These are phyloP conservation scores for Chrysodeixis includens DNA, from an alignment of 2,888 invertebrate species.

Conservation along the genomic window DNA sequence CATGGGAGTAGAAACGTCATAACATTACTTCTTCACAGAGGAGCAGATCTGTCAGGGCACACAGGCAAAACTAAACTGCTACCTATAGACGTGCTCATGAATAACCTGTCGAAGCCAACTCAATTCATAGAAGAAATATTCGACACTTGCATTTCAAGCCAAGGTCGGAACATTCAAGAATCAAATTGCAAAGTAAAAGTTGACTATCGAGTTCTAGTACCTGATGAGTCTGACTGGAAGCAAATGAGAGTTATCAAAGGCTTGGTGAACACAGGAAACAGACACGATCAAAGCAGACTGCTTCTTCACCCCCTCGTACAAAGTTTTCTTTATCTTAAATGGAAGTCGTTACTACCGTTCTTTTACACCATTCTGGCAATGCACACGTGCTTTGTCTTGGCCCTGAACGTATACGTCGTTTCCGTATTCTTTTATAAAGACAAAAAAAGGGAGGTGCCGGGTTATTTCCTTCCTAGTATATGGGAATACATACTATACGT, in stretches of 20 bases:
- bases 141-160: conserved; percentile 78
- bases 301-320: conserved; percentile 86
- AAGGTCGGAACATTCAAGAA: conserved; percentile 67
- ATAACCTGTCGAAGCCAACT: conserved; percentile 79
- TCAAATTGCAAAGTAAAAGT: conserved; percentile 75
- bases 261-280: conserved; percentile 79
- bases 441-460: conserved; percentile 13
- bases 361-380: conserved; percentile 81
- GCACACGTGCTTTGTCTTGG: conserved; percentile 78
- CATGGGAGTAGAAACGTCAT: conserved; percentile 86
- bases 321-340: conserved; percentile 86
- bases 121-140: conserved; percentile 82
- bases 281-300: conserved; percentile 74
- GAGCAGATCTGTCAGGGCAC: conserved; percentile 66
- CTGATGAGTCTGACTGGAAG: conserved; percentile 65
- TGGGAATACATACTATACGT: conserved; percentile 28
- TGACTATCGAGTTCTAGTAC: conserved; percentile 77
- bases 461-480: conserved; percentile 11
- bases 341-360: conserved; percentile 81
- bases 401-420: conserved; percentile 76
- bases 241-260: conserved; percentile 84
- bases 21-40: conserved; percentile 68
- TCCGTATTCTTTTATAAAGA: conserved; percentile 52
- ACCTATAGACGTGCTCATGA: conserved; percentile 78
- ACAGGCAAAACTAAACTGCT: conserved; percentile 55